Conservation (phyloP, 2,797 vertebrate species). For the Peromyscus melanophrys region DNA sequence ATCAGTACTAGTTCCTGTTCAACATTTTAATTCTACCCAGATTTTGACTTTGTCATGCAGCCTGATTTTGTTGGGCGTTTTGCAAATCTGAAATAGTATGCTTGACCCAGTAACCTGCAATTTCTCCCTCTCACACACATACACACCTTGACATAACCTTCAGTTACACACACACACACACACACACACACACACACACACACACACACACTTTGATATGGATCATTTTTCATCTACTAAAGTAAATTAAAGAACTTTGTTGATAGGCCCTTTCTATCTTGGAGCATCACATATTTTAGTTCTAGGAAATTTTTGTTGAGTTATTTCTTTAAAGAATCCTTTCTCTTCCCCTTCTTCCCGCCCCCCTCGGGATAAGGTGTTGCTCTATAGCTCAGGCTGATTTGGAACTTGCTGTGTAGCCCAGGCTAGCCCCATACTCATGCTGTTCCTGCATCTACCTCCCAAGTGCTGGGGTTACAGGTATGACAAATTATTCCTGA, state of each 20-base stretch:
- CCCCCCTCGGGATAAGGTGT: background rate
- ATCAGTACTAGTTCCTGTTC: background rate
- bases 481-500: background rate
- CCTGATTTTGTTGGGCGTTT: background rate
- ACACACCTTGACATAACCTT: background rate
- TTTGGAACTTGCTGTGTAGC: background rate
- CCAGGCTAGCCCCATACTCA: background rate
- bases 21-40: background rate
- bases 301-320: background rate
- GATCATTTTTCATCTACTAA: background rate
- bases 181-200: too few species aligned
- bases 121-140: background rate
- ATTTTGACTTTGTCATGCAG: background rate
- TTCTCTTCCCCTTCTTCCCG: background rate
- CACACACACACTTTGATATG: background rate
- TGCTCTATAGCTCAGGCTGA: too few species aligned
- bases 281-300: constrained; percentile 13
- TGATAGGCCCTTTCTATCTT: background rate
- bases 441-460: background rate
- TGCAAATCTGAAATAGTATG: background rate
- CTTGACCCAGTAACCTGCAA: constrained; percentile 18
- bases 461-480: background rate
- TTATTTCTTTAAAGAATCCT: constrained; percentile 25
- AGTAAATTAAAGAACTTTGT: background rate
- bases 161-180: background rate